Evolutionary conservation across 2,888 invertebrate genomes (phyloP).

Genomic region (Omphaloscelis lunosa): DNA sequence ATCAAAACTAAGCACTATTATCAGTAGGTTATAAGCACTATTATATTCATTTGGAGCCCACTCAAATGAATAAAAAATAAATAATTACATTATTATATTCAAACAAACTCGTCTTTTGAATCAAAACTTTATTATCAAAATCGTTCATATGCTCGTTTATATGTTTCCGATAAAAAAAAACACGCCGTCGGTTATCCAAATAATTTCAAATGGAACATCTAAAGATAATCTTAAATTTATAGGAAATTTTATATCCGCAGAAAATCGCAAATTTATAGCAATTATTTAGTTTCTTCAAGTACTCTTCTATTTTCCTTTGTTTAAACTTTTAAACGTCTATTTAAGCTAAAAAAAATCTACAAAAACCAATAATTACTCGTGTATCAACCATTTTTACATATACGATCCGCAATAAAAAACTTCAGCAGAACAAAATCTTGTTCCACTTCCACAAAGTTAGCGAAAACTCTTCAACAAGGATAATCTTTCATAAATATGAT

Average conservation of each 20-base stretch:
- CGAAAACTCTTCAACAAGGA: constrained; percentile 39
- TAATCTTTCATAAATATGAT: constrained; percentile 48
- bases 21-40: too few species aligned
- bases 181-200: background rate
- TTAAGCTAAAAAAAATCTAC: background rate
- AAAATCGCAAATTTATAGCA: too few species aligned
- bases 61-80: background rate
- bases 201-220: background rate
- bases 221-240: too few species aligned
- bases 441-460: constrained; percentile 40
- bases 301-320: too few species aligned
- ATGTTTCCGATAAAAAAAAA: too few species aligned
- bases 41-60: background rate
- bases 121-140: background rate
- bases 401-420: constrained; percentile 37
- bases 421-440: constrained; percentile 31
- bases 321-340: background rate
- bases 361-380: constrained; percentile 17
- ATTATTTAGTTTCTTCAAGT: too few species aligned
- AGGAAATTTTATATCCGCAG: too few species aligned
- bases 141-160: background rate
- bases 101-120: too few species aligned
- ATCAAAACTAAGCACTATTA: background rate
- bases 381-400: constrained; percentile 30
- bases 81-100: too few species aligned